Conservation (phyloP, 2,888 invertebrate genomes). For the Tortrix viridana region DNA sequence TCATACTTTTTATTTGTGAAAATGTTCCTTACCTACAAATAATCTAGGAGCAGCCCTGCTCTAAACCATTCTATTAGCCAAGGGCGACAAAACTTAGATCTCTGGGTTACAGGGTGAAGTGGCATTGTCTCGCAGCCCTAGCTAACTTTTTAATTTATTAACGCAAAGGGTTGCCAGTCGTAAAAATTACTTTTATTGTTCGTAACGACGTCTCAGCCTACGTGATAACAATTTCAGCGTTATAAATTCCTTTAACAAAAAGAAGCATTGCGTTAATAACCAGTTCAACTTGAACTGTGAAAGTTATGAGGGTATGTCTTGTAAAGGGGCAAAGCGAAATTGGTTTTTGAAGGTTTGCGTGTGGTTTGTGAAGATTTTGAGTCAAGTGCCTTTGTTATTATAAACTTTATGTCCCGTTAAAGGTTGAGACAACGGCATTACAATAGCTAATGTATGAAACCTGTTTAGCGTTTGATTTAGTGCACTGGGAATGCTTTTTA, state of each 20-base stretch:
- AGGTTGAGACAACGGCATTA: slow-evolving; percentile 67
- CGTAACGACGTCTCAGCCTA: slow-evolving; percentile 82
- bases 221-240: slow-evolving; percentile 79
- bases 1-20: too few relatives aligned
- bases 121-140: slow-evolving; percentile 74
- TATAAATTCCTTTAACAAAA: slow-evolving; percentile 70
- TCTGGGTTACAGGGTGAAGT: slow-evolving; percentile 75
- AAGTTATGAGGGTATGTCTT: slow-evolving; percentile 13
- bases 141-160: slow-evolving; percentile 82
- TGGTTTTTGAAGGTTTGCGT: slow-evolving; percentile 55
- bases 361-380: slow-evolving; percentile 63
- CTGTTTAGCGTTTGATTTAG: slow-evolving; percentile 74
- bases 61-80: slow-evolving; percentile 55
- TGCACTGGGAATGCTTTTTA: slow-evolving; percentile 72
- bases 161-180: slow-evolving; percentile 77
- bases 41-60: slow-evolving; percentile 53
- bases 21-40: background rate
- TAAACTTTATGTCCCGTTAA: slow-evolving; percentile 69
- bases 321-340: slow-evolving; percentile 42
- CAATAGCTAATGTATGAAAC: slow-evolving; percentile 57
- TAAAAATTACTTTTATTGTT: slow-evolving; percentile 84
- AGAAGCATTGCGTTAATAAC: slow-evolving; percentile 47
- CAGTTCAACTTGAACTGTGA: slow-evolving; percentile 50
- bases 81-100: slow-evolving; percentile 73
- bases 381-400: slow-evolving; percentile 75